Evolutionary conservation across 1,140 invertebrate species (phyloP).

Genomic region (Meloidogyne floridensis): DNA sequence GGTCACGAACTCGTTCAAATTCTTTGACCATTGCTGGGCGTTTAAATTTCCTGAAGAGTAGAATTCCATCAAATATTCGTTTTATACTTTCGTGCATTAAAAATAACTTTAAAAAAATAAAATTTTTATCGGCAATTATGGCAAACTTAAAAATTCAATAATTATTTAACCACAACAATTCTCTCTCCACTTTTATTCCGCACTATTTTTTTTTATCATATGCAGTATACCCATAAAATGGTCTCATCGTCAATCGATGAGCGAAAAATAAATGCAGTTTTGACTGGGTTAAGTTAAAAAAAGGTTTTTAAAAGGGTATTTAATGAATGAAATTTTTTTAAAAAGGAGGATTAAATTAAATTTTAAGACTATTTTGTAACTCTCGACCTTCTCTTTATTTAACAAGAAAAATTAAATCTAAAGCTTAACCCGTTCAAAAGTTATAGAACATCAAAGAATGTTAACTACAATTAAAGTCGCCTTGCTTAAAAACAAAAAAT

Average conservation of each 20-base stretch:
- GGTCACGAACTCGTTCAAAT: conserved; percentile 58
- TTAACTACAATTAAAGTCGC: not conserved
- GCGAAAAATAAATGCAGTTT: not conserved
- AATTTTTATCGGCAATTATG: not conserved
- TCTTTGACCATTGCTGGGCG: conserved; percentile 61
- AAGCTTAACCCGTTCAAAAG: too few relatives aligned
- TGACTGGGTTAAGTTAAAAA: too few relatives aligned
- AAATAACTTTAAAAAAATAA: not conserved
- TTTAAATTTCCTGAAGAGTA: conserved; percentile 59
- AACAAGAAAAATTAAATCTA: not conserved
- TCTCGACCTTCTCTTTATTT: not conserved
- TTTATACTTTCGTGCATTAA: conserved; percentile 46
- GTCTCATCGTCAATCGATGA: conserved; percentile 1
- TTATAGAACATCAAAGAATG: too few relatives aligned
- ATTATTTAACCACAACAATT: too few relatives aligned
- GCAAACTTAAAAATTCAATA: not conserved
- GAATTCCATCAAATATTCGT: conserved; percentile 58
- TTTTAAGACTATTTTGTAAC: not conserved
- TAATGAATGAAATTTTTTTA: not conserved
- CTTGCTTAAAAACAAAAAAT: not conserved
- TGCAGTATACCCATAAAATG: not conserved
- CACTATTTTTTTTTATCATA: conserved; percentile 5
- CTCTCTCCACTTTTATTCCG: not conserved
- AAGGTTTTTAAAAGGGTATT: not conserved
- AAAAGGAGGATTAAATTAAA: not conserved